Conservation (phyloP, 2,888 invertebrate species). For the Epistrophe eligans region DNA sequence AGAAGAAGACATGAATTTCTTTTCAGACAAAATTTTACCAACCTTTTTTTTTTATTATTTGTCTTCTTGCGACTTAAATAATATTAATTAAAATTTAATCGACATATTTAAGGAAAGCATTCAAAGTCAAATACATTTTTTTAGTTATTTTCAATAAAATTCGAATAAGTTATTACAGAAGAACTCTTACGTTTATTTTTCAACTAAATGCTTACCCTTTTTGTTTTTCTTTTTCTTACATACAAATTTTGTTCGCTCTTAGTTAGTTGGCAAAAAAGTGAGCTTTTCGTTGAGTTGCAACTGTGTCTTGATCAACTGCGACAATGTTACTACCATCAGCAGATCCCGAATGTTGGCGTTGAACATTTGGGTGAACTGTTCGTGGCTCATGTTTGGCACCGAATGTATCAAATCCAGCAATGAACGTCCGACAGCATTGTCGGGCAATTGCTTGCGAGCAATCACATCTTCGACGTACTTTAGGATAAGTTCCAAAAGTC, state of each 20-base stretch:
- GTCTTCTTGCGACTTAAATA: too few relatives aligned
- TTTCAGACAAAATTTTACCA: too few relatives aligned
- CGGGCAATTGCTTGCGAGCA: slow-evolving; percentile 89
- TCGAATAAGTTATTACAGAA: slow-evolving; percentile 10
- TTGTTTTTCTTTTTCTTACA: slow-evolving; percentile 21
- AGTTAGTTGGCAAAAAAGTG: slow-evolving; percentile 91
- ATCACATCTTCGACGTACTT: slow-evolving; percentile 97
- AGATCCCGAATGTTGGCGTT: slow-evolving; percentile 98
- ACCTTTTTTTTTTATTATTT: too few relatives aligned
- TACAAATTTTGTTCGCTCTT: slow-evolving; percentile 76
- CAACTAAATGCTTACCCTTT: slow-evolving; percentile 12
- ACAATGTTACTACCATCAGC: slow-evolving; percentile 97
- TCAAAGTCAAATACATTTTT: not conserved
- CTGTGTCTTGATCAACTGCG: slow-evolving; percentile 98
- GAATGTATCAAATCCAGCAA: slow-evolving; percentile 95
- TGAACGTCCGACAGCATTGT: slow-evolving; percentile 95
- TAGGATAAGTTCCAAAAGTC: slow-evolving; percentile 90
- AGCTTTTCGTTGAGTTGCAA: slow-evolving; percentile 98
- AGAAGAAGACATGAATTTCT: too few relatives aligned
- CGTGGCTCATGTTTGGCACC: slow-evolving; percentile 94
- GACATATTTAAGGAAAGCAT: not conserved
- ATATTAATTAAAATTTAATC: too few relatives aligned
- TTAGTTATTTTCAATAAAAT: not conserved
- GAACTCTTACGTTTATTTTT: slow-evolving; percentile 56
- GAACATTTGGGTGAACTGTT: slow-evolving; percentile 97